Evolutionary conservation across 2,797 vertebrate species (phyloP).

Genomic region (Smutsia temminckii): DNA sequence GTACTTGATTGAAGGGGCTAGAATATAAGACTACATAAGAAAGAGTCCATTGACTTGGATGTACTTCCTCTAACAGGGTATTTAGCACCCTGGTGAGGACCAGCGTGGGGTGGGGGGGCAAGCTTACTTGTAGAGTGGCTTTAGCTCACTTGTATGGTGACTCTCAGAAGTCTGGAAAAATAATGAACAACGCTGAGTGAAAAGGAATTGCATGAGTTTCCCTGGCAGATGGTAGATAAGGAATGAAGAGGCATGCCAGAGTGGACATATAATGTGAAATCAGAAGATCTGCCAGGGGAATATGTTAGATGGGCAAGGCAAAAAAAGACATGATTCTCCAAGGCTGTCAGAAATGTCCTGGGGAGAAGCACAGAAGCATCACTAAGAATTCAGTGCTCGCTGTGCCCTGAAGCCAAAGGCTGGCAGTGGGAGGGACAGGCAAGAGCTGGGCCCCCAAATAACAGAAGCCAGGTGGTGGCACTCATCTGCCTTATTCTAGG

Average conservation of each 20-base stretch:
- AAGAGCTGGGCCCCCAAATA: not conserved
- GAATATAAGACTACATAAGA: not conserved
- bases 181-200: not conserved
- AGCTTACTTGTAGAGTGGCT: not conserved
- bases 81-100: not conserved
- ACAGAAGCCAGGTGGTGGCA: not conserved
- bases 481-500: not conserved
- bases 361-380: not conserved
- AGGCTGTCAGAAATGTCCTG: not conserved
- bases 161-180: not conserved
- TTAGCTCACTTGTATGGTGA: not conserved
- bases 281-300: not conserved
- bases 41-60: not conserved
- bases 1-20: not conserved
- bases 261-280: not conserved
- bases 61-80: not conserved
- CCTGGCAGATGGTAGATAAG: not conserved
- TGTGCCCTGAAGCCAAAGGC: not conserved
- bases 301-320: not conserved
- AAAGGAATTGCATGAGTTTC: not conserved
- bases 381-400: not conserved
- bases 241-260: not conserved
- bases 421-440: not conserved
- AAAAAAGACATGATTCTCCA: not conserved
- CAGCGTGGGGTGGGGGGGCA: accelerated